Conservation (phyloP, 2,888 invertebrate genomes). For the Athalia rosae region DNA sequence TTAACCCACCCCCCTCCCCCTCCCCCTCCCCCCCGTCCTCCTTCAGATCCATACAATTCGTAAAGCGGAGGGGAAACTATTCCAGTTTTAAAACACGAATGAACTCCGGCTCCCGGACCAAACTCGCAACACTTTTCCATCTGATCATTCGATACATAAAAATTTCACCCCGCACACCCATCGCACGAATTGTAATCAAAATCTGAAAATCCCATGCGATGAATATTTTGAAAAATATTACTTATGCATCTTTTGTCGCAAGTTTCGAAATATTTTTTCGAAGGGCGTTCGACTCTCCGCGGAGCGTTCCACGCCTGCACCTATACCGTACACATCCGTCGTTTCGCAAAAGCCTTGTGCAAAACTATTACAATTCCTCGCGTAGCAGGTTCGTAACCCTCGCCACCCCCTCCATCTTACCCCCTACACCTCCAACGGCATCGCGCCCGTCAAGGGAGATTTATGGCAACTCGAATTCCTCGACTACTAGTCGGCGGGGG, state of each 20-base stretch:
- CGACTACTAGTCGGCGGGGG: conserved; percentile 70
- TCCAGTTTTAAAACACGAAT: conserved; percentile 47
- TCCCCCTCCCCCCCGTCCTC: conserved; percentile 58
- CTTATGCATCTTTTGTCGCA: too few species aligned
- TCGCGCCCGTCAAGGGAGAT: conserved; percentile 73
- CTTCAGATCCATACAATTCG: conserved; percentile 56
- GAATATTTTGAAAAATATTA: too few species aligned
- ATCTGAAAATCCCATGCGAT: too few species aligned
- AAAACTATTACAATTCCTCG: conserved; percentile 71
- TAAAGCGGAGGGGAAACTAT: conserved; percentile 56
- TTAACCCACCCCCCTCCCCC: conserved; percentile 57
- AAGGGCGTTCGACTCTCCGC: too few species aligned
- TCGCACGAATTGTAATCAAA: too few species aligned
- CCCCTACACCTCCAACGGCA: conserved; percentile 64
- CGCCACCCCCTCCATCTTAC: conserved; percentile 56
- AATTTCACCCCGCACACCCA: not conserved
- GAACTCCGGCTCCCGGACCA: not conserved
- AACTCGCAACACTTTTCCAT: not conserved
- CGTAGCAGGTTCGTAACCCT: conserved; percentile 55
- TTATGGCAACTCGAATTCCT: conserved; percentile 74
- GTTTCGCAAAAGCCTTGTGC: conserved; percentile 53
- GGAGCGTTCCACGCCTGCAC: not conserved
- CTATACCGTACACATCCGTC: not conserved
- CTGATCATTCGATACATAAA: not conserved
- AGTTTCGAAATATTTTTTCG: too few species aligned